Evolutionary conservation across 1,140 invertebrate genomes (phyloP).

Genomic region (Helicorthomorpha holstii): DNA sequence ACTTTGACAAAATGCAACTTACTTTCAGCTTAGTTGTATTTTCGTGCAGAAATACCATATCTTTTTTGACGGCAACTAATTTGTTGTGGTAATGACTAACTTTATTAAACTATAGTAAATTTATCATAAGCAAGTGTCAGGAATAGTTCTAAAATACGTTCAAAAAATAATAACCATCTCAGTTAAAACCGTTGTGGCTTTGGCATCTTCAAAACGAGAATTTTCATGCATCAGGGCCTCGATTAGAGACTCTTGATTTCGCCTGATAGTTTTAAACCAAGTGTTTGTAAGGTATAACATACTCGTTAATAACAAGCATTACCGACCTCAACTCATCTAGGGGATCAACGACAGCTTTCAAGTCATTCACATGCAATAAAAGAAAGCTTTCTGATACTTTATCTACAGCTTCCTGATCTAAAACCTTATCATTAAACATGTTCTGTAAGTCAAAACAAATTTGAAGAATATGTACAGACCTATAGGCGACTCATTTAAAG

Average conservation of each 20-base stretch:
- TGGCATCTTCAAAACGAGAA: constrained; percentile 6
- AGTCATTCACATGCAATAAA: constrained; percentile 8
- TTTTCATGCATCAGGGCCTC: constrained; percentile 13
- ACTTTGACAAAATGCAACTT: not conserved
- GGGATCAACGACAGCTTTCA: constrained; percentile 9
- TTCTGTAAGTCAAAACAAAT: too few species aligned
- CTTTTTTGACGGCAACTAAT: constrained; percentile 12
- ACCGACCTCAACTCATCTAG: constrained; percentile 13
- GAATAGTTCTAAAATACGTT: not conserved
- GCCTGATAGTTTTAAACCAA: constrained; percentile 6
- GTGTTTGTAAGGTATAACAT: not conserved
- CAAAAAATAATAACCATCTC: constrained; percentile 9
- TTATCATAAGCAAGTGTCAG: not conserved
- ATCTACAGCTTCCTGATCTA: too few species aligned
- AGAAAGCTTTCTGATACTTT: constrained; percentile 11
- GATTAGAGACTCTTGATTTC: constrained; percentile 11
- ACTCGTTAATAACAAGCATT: constrained; percentile 4
- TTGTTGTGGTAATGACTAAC: constrained; percentile 13
- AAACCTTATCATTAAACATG: too few species aligned
- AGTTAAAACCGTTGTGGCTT: constrained; percentile 4
- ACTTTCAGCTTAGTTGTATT: constrained; percentile 14
- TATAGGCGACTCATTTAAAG: too few species aligned
- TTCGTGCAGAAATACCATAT: constrained; percentile 13
- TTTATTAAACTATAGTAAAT: not conserved
- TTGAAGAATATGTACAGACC: too few species aligned